Evolutionary conservation across 2,888 invertebrate species (phyloP), one percentile per base, ranked within the genome.

Genomic region (Endomychus coccineus): DNA sequence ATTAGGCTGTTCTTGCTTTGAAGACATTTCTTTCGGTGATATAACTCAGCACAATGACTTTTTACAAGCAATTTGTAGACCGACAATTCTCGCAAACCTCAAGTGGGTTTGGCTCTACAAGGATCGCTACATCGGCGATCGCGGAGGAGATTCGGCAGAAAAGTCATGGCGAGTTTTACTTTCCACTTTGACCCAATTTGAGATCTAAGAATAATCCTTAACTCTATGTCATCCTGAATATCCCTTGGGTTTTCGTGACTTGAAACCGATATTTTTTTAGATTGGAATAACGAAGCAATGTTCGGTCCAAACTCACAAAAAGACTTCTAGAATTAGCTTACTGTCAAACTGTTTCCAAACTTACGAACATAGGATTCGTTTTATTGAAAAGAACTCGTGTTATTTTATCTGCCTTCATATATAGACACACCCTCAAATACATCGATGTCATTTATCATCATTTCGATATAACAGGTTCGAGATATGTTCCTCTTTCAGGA

Each of bases 261-360:
- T 44, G 48, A 44, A 48, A 48, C 45, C 48, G 39, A 48, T 48
- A 48, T 48, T 48, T 48, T 40, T 48, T 43, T n/a, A 36, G 27
- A 45, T 43, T 47, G 43, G 45, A 47, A 47, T 45, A 39, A 15
- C 34, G 12, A 14, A 11, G 27, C 33, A 21, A 43, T 43, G 35
- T 40, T 43, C 21, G 43, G 36, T 27, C 21, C 9, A 14, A 28
- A 36, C 31, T 34, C 19, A 35, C 12, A 32, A 27, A 30, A 27
- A 22, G 36, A 35, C 27, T 39, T 40, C 38, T 42, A 19, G 38
- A 43, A 43, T 43, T 39, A 43, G 35, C 43, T 30, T 43, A 43
- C 39, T 43, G 43, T 40, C 43, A 33, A 38, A 28, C 34, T 29
- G n/a, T n/a, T n/a, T n/a, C n/a, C n/a, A n/a, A n/a, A n/a, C n/a